Percentiles rank a stretch among this genome's conserved stretches.
Evolutionary conservation across 2,113 vertebrate species (phyloP).

Genomic region (Malurus elegans): DNA sequence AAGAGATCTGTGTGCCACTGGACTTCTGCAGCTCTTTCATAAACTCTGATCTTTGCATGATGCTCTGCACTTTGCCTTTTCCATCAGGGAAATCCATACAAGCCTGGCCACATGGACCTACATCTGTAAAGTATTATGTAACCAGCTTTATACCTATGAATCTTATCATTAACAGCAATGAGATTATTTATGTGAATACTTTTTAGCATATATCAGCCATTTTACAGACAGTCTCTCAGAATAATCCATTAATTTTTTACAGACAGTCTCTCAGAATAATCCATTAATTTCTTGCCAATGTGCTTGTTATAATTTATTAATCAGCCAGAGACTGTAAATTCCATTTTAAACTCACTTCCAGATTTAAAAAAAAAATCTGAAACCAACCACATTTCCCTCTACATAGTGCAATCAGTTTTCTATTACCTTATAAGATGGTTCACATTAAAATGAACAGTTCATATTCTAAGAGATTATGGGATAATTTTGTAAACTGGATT

Average conservation of each 20-base stretch:
- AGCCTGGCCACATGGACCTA: neutral
- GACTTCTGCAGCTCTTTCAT: neutral
- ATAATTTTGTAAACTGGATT: slow-evolving; percentile 38
- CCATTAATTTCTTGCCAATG: neutral
- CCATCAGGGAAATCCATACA: neutral
- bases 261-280: neutral
- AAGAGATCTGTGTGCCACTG: neutral
- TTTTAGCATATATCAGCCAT: neutral
- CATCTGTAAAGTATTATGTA: neutral
- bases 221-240: neutral
- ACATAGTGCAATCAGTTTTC: neutral
- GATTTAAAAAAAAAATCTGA: neutral
- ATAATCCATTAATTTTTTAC: neutral
- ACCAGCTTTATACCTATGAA: neutral
- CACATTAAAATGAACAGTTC: neutral
- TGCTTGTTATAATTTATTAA: neutral
- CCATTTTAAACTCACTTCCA: neutral
- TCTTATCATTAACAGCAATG: neutral
- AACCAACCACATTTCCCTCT: neutral
- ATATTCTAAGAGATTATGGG: neutral
- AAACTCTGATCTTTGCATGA: neutral
- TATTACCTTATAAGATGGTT: neutral
- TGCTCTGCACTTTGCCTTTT: neutral
- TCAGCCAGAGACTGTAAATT: neutral
- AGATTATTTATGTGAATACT: neutral